These are phyloP conservation scores for Genyomyrus donnyi DNA, from an alignment of 2,113 vertebrate species.

Conservation along the genomic window DNA sequence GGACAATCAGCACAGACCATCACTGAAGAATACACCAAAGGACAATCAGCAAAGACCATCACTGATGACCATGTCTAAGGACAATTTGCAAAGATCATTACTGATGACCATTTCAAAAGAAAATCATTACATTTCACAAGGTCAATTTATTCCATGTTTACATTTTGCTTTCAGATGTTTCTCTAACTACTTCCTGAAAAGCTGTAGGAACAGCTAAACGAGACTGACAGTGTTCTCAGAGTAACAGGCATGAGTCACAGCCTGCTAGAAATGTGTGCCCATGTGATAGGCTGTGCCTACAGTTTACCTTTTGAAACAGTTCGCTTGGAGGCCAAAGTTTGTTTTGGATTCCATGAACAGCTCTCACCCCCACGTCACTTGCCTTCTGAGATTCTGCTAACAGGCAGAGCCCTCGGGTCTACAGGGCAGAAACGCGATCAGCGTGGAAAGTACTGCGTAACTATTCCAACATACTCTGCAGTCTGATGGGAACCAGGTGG, in stretches of 20 bases:
- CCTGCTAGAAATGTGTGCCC: background rate
- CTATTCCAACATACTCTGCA: background rate
- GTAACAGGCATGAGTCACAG: background rate
- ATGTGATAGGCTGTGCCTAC: background rate
- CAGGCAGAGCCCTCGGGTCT: background rate
- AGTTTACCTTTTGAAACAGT: background rate
- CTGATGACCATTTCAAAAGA: no score
- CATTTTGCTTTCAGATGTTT: no score
- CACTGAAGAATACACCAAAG: no score
- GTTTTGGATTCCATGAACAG: background rate
- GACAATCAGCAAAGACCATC: no score
- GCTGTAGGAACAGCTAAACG: background rate
- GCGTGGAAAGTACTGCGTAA: background rate
- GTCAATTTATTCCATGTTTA: no score
- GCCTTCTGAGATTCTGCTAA: background rate
- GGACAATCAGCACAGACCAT: no score
- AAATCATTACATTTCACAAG: background rate
- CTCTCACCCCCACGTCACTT: background rate
- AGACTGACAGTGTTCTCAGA: background rate
- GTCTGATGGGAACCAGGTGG: constrained; percentile 6
- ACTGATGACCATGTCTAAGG: no score
- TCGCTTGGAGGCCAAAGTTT: background rate
- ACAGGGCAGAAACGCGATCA: background rate
- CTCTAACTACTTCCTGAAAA: background rate
- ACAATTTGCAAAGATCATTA: no score